Evolutionary conservation across 2,797 vertebrate species (phyloP).

Genomic region (Podarcis lilfordi): DNA sequence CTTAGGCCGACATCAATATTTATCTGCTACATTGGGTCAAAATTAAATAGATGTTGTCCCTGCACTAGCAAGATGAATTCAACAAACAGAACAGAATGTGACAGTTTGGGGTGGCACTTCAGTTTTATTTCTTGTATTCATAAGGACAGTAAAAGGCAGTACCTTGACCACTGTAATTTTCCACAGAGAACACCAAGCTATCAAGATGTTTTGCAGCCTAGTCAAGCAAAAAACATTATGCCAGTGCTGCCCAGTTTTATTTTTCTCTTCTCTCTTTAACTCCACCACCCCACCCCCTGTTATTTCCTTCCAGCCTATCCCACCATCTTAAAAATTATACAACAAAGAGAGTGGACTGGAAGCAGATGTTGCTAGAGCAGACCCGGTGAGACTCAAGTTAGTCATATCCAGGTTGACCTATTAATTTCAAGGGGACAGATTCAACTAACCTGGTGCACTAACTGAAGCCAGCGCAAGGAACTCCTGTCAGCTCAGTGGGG

Average conservation of each 20-base stretch:
- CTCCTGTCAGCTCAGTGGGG: too few relatives aligned
- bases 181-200: neutral
- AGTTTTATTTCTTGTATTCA: neutral
- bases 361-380: too few relatives aligned
- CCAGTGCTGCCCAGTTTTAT: neutral
- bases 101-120: neutral
- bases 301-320: neutral
- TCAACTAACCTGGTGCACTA: too few relatives aligned
- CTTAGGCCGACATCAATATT: slow-evolving; percentile 33
- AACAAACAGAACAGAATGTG: neutral
- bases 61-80: slow-evolving; percentile 20
- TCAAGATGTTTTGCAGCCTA: too few relatives aligned
- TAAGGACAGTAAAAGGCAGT: neutral
- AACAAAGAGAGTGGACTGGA: neutral
- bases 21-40: slow-evolving; percentile 10
- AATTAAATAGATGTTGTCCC: slow-evolving; percentile 25
- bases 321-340: neutral
- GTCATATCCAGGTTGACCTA: too few relatives aligned
- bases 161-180: neutral
- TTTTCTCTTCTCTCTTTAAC: neutral
- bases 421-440: neutral
- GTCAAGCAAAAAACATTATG: neutral
- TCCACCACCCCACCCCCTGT: neutral
- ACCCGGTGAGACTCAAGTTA: too few relatives aligned
- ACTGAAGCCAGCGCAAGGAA: too few relatives aligned